Base-by-base conservation (phyloP, 1,140 invertebrate genomes). In the Augochlora pura region DNA sequence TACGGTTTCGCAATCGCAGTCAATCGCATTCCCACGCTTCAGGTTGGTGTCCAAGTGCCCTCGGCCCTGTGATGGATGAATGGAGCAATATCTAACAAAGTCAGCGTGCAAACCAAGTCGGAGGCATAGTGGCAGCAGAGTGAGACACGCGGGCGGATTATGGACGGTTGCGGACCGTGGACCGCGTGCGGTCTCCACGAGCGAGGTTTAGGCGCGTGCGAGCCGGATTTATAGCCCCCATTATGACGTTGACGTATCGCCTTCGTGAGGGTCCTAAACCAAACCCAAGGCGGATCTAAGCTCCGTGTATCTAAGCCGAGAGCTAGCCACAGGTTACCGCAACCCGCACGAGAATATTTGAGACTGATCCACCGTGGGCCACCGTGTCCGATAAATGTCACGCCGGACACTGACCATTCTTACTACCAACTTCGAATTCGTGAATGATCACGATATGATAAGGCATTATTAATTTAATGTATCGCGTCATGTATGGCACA, bases 181-280 rank as follows among this genome's bases (percentile, higher is more conserved):
- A 86, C 84, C 85, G 82, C 75, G 75, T 84, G 85, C 81, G 84
- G 72, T 69, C 82, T 65, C 71, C 82, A 62, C 76, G 66, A 80
- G 80, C 60, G 75, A 84, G 84, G 59, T 87, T 87, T 82, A 77
- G 87, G 86, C 86, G 86, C 87, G 86, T 88, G 86, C 88, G 83
- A 88, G 89, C 80, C 76, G 86, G 88, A 91, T 91, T 91, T 91
- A 91, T 89, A 82, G 80, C 81, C 79, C 77, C 87, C 87, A 88
- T 90, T 91, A 91, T 90, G 90, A 90, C 89, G 82, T 90, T 90
- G 89, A 91, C 87, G 86, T 86, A 91, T 90, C 90, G 86, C 87
- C 83, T 87, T 76, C 82, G 84, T 67, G 86, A 84, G 87, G 83
- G 85, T 85, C 85, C 84, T 89, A 87, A 87, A 88, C 81, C 88